Conservation (phyloP, 2,797 vertebrate genomes). For the Clarias laeviceps region DNA sequence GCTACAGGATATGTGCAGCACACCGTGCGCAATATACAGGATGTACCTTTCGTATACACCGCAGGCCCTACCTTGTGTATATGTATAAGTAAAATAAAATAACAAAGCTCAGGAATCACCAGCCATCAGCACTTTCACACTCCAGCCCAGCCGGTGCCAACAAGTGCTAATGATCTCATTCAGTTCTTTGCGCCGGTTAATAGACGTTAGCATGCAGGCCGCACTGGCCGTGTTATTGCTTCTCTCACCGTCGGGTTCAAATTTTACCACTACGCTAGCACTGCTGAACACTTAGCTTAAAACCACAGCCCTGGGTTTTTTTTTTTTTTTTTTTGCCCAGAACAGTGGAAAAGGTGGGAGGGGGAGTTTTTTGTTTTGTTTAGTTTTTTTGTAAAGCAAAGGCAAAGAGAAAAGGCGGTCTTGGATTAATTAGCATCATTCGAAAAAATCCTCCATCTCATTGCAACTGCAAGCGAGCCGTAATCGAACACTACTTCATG, state of each 20-base stretch:
- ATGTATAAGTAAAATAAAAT: background rate
- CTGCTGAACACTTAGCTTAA: constrained; percentile 18
- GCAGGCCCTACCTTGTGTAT: background rate
- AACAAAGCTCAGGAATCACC: constrained; percentile 2
- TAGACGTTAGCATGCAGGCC: constrained; percentile 35
- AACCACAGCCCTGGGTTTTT: constrained; percentile 21
- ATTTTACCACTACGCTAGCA: constrained; percentile 21
- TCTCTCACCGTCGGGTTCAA: constrained; percentile 9
- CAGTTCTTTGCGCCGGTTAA: constrained; percentile 27
- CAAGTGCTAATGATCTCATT: constrained; percentile 44
- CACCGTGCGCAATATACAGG: background rate
- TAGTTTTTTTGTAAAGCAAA: background rate
- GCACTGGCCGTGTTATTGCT: constrained; percentile 23
- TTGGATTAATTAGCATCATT: constrained; percentile 53
- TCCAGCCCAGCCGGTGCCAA: constrained; percentile 32
- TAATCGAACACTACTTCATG: constrained; percentile 55
- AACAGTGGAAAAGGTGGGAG: background rate
- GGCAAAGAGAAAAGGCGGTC: constrained; percentile 34
- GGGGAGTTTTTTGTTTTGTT: background rate
- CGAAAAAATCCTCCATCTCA: constrained; percentile 54
- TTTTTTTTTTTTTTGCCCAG: background rate
- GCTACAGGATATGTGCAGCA: background rate
- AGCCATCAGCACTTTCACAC: constrained; percentile 33
- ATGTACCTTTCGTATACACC: background rate
- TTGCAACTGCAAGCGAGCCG: constrained; percentile 56